These are phyloP conservation scores for Zoanthus solanderi DNA, from an alignment of 92 coral and sea anemone species.

Conservation along the genomic window DNA sequence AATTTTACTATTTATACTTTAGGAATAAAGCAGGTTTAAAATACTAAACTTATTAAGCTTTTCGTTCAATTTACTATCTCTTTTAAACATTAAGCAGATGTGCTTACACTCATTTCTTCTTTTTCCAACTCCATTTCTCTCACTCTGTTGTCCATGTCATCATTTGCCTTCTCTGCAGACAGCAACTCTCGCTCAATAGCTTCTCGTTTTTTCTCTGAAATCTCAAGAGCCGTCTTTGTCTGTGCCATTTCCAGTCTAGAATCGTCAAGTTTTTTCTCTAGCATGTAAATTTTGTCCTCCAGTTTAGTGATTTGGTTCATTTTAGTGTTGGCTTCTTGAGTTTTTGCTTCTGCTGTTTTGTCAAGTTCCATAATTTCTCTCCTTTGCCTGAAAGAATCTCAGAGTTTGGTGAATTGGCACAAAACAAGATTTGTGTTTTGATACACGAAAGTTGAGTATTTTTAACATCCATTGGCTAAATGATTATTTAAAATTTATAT, in stretches of 20 bases:
- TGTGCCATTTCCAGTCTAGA: constrained; percentile 65
- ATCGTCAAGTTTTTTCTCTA: constrained; percentile 71
- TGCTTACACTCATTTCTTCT: constrained; percentile 52
- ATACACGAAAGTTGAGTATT: neutral
- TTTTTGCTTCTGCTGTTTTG: constrained; percentile 37
- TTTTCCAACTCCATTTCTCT: constrained; percentile 55
- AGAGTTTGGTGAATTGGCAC: neutral
- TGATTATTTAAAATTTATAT: too few species aligned
- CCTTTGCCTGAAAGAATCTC: constrained; percentile 12
- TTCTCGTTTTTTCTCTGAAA: constrained; percentile 66
- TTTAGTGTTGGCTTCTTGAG: constrained; percentile 55
- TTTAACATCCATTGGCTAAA: neutral
- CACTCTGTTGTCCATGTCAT: constrained; percentile 64
- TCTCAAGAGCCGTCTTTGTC: constrained; percentile 67
- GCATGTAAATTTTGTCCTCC: constrained; percentile 58
- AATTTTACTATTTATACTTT: too few species aligned
- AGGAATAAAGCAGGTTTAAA: too few species aligned
- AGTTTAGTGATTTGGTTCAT: constrained; percentile 72
- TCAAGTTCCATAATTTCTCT: constrained; percentile 42
- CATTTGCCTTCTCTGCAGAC: constrained; percentile 55
- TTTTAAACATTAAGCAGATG: neutral
- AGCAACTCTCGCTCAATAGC: constrained; percentile 66
- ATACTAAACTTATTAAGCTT: too few species aligned
- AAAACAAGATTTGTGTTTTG: neutral
- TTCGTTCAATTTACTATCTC: neutral